Conservation (phyloP, 2,797 vertebrate species). For the Triplophysa bombifrons region DNA sequence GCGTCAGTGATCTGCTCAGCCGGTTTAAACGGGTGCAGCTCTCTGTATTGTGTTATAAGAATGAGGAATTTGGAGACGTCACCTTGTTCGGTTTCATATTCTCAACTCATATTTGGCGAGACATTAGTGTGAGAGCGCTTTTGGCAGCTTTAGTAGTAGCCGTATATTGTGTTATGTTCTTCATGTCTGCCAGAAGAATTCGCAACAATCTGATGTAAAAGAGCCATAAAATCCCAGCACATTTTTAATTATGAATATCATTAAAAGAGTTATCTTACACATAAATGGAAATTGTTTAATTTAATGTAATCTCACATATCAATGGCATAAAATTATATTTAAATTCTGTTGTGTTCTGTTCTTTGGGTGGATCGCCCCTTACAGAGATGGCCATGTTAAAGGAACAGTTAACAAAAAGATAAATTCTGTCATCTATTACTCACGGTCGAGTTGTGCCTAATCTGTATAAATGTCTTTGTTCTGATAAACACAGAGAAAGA, state of each 20-base stretch:
- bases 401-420: too few relatives aligned
- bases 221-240: not conserved
- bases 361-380: not conserved
- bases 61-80: slow-evolving; percentile 6
- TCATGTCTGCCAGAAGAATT: slow-evolving; percentile 11
- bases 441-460: too few relatives aligned
- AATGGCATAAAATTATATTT: too few relatives aligned
- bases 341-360: too few relatives aligned
- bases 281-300: not conserved
- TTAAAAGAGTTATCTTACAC: not conserved
- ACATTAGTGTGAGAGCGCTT: not conserved
- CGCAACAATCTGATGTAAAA: not conserved
- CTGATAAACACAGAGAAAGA: too few relatives aligned
- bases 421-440: too few relatives aligned
- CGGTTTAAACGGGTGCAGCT: not conserved
- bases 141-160: slow-evolving; percentile 6
- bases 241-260: not conserved
- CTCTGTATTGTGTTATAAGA: not conserved
- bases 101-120: slow-evolving; percentile 25
- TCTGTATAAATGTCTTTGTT: too few relatives aligned
- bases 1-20: not conserved
- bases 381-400: too few relatives aligned
- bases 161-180: slow-evolving; percentile 13
- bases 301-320: not conserved
- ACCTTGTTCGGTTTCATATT: slow-evolving; percentile 9